These are phyloP conservation scores for Fukomys damarensis DNA, from an alignment of 2,113 vertebrate species.

Conservation along the genomic window DNA sequence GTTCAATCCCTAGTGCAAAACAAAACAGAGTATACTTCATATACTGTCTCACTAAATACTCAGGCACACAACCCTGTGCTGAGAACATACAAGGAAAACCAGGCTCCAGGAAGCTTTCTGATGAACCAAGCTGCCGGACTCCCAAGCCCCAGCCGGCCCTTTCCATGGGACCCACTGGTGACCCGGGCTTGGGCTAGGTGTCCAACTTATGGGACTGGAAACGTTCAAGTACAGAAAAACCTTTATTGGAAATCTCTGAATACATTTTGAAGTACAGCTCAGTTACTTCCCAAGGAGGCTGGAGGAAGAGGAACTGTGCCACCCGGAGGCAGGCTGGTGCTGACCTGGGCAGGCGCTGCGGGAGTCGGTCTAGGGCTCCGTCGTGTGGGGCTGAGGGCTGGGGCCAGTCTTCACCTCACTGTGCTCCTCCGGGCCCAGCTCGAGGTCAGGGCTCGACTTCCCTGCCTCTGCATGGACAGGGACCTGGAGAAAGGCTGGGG, in stretches of 20 bases:
- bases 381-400: not conserved
- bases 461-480: not conserved
- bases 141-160: not conserved
- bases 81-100: not conserved
- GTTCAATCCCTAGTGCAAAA: not conserved
- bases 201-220: not conserved
- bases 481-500: conserved; percentile 37
- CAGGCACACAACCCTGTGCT: not conserved
- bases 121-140: not conserved
- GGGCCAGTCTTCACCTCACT: not conserved
- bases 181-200: not conserved
- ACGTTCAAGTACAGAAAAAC: conserved; percentile 84
- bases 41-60: not conserved
- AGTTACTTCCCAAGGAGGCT: conserved; percentile 77
- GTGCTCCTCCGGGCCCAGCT: not conserved
- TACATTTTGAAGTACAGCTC: conserved; percentile 81
- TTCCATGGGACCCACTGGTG: accelerated
- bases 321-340: conserved; percentile 20
- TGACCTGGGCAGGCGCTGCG: not conserved
- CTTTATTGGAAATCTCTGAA: conserved; percentile 88
- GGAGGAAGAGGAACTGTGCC: not conserved
- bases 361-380: not conserved
- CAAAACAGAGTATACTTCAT: not conserved
- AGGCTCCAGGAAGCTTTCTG: not conserved
- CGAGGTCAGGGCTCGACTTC: not conserved